phyloP scores from a whole-genome alignment of 2,113 vertebrate genomes.

The Glaucidium brasilianum region DNA sequence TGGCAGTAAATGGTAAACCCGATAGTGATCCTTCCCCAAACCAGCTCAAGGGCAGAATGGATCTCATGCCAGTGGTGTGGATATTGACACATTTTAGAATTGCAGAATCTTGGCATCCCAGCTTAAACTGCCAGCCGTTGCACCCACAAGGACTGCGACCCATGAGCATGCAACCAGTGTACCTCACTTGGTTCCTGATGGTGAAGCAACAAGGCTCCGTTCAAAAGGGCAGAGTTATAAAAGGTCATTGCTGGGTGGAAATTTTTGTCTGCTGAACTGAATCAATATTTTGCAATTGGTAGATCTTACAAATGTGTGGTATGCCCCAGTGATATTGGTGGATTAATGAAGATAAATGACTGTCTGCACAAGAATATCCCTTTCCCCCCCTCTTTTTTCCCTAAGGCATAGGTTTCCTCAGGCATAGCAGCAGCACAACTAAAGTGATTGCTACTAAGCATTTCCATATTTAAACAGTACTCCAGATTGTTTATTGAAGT shows the following conservation, averaged over 20 bases:
- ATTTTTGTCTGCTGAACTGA: neutral
- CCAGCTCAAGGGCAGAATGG: neutral
- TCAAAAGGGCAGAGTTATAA: neutral
- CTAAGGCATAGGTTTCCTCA: neutral
- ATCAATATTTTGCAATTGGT: neutral
- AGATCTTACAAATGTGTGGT: neutral
- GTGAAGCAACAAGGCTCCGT: neutral
- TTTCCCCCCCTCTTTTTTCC: rapidly evolving
- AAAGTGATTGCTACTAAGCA: neutral
- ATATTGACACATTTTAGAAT: neutral
- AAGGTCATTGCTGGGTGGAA: neutral
- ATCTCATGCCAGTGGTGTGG: neutral
- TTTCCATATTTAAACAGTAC: slow-evolving; percentile 35
- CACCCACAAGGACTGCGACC: neutral
- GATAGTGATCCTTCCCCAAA: neutral
- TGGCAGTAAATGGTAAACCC: neutral
- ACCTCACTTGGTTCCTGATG: neutral
- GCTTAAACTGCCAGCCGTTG: neutral
- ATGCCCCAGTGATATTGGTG: neutral
- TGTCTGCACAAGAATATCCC: neutral
- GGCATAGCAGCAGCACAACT: neutral
- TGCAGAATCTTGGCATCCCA: neutral
- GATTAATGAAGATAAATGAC: neutral
- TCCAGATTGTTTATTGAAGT: slow-evolving; percentile 22
- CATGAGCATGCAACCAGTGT: neutral